Conservation (phyloP, 2,797 vertebrate genomes). For the Natrix natrix region DNA sequence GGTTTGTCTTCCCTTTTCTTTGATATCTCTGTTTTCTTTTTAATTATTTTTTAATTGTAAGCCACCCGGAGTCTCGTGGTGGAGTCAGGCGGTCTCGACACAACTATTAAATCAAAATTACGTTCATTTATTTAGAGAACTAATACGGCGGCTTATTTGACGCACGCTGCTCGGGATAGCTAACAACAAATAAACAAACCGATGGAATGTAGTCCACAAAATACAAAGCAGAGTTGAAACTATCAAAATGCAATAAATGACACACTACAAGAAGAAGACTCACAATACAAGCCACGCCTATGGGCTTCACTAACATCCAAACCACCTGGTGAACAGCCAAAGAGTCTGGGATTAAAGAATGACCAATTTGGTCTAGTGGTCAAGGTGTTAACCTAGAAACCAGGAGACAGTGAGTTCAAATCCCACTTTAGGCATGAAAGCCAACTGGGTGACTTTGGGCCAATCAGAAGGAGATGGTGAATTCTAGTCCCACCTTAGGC, state of each 20-base stretch:
- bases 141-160: background rate
- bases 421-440: no score
- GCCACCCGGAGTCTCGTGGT: background rate
- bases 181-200: background rate
- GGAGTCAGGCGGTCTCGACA: background rate
- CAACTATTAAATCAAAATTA: background rate
- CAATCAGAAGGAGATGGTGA: no score
- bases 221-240: background rate
- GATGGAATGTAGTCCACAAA: background rate
- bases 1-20: background rate
- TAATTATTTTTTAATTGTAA: background rate
- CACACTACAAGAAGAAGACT: background rate
- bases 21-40: background rate
- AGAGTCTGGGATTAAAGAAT: background rate
- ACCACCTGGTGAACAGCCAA: background rate
- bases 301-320: background rate
- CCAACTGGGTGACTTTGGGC: no score
- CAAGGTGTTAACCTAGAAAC: background rate
- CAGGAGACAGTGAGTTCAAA: background rate
- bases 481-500: no score
- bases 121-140: background rate
- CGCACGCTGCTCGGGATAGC: background rate
- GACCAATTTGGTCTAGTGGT: background rate
- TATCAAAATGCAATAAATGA: background rate
- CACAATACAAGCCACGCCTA: background rate